A percentile compares a stretch with the other conserved stretches of the same genome.
These are phyloP conservation scores for Clinocottus analis DNA, from an alignment of 2,113 vertebrate species.

Conservation along the genomic window DNA sequence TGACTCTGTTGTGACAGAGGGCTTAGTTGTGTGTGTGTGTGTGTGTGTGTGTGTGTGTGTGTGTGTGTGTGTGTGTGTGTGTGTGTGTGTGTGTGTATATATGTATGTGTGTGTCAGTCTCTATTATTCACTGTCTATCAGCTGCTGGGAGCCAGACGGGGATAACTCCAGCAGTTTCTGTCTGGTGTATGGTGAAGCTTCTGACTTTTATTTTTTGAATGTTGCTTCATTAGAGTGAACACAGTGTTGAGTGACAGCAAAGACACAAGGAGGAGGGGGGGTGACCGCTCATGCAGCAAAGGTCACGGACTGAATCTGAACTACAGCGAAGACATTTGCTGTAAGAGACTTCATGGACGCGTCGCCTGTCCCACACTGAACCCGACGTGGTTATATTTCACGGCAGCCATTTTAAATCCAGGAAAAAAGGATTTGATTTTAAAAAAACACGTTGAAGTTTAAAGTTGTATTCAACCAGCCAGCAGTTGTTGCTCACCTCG, in stretches of 20 bases:
- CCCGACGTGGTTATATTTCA: neutral
- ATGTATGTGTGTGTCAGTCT: constrained; percentile 14
- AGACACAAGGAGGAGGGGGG: constrained; percentile 44
- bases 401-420: neutral
- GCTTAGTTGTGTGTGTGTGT: constrained; percentile 4
- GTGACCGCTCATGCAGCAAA: constrained; percentile 65
- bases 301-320: constrained; percentile 64
- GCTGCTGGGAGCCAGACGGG: constrained; percentile 50
- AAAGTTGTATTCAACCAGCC: constrained; percentile 34
- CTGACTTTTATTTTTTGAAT: constrained; percentile 57
- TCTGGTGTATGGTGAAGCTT: constrained; percentile 55
- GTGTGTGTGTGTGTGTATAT: too few relatives aligned
- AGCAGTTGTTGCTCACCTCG: constrained; percentile 49
- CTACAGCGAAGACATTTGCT: constrained; percentile 55
- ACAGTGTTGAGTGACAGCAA: constrained; percentile 63
- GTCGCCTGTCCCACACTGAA: constrained; percentile 8
- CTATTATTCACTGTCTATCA: constrained; percentile 65
- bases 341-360: constrained; percentile 51
- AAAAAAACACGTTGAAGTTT: constrained; percentile 18
- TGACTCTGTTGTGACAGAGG: constrained; percentile 50
- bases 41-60: too few relatives aligned
- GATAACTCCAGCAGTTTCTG: constrained; percentile 51
- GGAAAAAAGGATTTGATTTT: constrained; percentile 4
- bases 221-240: constrained; percentile 70
- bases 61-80: too few relatives aligned